These are phyloP conservation scores for Suricata suricatta DNA, from an alignment of 2,113 vertebrate species.

Conservation along the genomic window DNA sequence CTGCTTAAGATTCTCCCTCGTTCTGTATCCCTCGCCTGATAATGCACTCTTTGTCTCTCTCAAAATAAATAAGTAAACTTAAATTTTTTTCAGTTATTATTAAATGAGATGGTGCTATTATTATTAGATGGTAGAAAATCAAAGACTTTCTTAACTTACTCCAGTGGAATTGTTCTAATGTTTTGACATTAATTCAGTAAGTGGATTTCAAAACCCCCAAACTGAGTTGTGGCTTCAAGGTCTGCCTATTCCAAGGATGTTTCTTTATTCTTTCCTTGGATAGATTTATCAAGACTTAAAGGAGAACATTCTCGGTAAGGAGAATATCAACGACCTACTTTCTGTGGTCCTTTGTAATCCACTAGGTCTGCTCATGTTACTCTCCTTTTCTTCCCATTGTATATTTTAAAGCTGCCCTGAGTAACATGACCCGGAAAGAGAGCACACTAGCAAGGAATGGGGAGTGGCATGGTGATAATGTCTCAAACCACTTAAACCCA, in stretches of 20 bases:
- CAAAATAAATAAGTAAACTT: background rate
- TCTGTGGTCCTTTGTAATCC: slow-evolving; percentile 19
- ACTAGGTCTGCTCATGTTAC: slow-evolving; percentile 48
- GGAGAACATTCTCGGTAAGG: background rate
- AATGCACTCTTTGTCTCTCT: background rate
- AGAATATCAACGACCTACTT: slow-evolving; percentile 6
- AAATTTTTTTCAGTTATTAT: background rate
- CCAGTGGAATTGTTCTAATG: background rate
- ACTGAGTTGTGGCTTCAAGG: background rate
- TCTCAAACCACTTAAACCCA: background rate
- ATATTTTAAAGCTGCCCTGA: slow-evolving; percentile 22
- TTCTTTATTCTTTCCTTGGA: background rate
- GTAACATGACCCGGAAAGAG: slow-evolving; percentile 55
- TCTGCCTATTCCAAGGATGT: background rate
- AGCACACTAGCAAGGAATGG: background rate
- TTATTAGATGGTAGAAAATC: background rate
- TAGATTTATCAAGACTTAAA: background rate
- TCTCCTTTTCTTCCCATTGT: slow-evolving; percentile 44
- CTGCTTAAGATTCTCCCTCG: too few species aligned
- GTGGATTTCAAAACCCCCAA: background rate
- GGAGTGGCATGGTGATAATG: background rate
- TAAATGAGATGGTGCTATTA: background rate
- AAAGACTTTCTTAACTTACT: background rate
- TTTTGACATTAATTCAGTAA: background rate
- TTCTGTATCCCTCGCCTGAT: too few species aligned